Percentiles rank a stretch among this genome's conserved stretches.
phyloP scores from a whole-genome alignment of 2,797 vertebrate species.

The Corythornis leucogaster region DNA sequence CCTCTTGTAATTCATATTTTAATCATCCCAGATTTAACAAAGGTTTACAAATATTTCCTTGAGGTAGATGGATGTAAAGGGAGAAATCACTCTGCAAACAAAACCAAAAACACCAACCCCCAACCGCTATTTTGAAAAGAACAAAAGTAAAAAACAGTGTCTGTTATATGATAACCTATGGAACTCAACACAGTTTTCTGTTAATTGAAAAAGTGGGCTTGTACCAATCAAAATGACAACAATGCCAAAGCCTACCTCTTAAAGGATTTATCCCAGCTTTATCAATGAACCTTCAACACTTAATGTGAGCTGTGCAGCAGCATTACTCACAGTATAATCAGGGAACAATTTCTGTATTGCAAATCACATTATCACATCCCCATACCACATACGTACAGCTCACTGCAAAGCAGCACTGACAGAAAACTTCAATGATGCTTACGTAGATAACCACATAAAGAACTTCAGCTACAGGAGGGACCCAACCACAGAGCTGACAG shows the following conservation, averaged over 20 bases:
- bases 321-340: not conserved
- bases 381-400: not conserved
- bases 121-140: not conserved
- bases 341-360: not conserved
- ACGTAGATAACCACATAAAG: not conserved
- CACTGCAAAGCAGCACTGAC: not conserved
- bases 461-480: not conserved
- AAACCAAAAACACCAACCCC: not conserved
- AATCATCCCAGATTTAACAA: not conserved
- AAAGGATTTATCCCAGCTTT: not conserved
- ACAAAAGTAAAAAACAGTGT: not conserved
- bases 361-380: not conserved
- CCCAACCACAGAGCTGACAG: not conserved
- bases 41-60: not conserved
- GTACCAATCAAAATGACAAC: not conserved
- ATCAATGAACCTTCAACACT: not conserved
- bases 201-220: not conserved
- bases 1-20: not conserved
- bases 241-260: not conserved
- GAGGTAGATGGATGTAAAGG: not conserved
- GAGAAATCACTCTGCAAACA: not conserved
- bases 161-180: not conserved
- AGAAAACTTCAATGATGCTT: not conserved
- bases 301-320: not conserved
- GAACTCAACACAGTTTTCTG: not conserved